Evolutionary conservation across 2,113 vertebrate genomes (phyloP).

Genomic region (Girardinichthys multiradiatus): DNA sequence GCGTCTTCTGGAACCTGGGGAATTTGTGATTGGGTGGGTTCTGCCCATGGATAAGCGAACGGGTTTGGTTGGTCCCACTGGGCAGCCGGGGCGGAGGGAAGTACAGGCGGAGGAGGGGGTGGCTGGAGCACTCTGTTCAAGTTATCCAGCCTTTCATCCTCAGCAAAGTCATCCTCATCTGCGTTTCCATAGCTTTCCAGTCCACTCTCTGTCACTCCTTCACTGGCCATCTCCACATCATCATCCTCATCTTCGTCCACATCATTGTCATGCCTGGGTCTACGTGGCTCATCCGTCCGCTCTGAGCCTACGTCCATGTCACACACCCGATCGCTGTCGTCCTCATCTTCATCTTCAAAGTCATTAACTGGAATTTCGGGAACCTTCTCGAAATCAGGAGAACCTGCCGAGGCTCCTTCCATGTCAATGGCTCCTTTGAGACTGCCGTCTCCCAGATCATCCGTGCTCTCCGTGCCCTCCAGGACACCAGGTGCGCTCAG

Average conservation of each 20-base stretch:
- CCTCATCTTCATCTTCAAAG: conserved; percentile 71
- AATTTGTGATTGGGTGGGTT: conserved; percentile 56
- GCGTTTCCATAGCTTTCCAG: conserved; percentile 83
- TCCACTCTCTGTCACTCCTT: conserved; percentile 81
- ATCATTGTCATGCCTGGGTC: conserved; percentile 69
- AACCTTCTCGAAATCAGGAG: conserved; percentile 80
- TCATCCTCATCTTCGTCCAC: conserved; percentile 72
- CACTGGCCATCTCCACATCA: conserved; percentile 84
- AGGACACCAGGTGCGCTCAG: conserved; percentile 81
- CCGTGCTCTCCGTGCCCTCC: conserved; percentile 82
- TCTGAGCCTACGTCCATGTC: conserved; percentile 84
- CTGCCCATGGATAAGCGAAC: conserved; percentile 71
- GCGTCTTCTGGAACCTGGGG: conserved; percentile 13
- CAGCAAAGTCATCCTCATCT: conserved; percentile 81
- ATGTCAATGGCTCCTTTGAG: conserved; percentile 80
- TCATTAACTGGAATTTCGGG: conserved; percentile 79
- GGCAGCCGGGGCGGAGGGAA: conserved; percentile 61
- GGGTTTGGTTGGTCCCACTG: conserved; percentile 74
- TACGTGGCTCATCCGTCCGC: conserved; percentile 67
- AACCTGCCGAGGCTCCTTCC: conserved; percentile 78
- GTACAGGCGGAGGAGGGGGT: conserved; percentile 44
- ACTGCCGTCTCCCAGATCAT: conserved; percentile 81
- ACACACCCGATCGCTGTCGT: conserved; percentile 73
- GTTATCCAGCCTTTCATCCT: conserved; percentile 80
- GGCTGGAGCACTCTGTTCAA: conserved; percentile 72